These are phyloP conservation scores for Setophaga coronata DNA, from an alignment of 2,113 vertebrate species.

Conservation along the genomic window DNA sequence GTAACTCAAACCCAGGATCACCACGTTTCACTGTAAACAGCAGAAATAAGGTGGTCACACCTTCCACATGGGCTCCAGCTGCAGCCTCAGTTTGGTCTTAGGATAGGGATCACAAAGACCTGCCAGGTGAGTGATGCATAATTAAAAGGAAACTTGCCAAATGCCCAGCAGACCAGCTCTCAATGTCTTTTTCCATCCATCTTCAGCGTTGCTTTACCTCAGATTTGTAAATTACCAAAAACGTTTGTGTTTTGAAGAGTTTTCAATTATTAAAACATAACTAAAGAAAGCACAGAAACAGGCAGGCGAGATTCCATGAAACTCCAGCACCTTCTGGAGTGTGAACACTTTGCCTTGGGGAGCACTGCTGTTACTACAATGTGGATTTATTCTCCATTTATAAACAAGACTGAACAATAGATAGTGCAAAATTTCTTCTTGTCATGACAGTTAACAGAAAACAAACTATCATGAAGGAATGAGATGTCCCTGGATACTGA, in stretches of 20 bases:
- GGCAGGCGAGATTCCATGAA: neutral
- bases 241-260: neutral
- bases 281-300: neutral
- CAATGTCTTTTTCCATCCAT: neutral
- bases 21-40: neutral
- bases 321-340: conserved; percentile 20
- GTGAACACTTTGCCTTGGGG: neutral
- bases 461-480: neutral
- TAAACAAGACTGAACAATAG: neutral
- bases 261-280: neutral
- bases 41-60: neutral
- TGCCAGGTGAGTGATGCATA: neutral
- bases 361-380: neutral
- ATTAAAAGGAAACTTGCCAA: neutral
- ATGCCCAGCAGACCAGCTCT: neutral
- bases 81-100: neutral
- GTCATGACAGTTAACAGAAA: neutral
- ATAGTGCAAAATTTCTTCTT: neutral
- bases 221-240: neutral
- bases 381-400: conserved; percentile 17
- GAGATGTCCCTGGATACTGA: neutral
- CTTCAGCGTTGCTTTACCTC: neutral
- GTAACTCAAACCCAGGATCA: neutral
- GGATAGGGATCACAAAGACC: neutral
- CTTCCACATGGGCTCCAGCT: neutral